A percentile compares a stretch with the other conserved stretches of the same genome.
Conservation (phyloP, 2,113 vertebrate genomes). For the Phocoena sinus region DNA sequence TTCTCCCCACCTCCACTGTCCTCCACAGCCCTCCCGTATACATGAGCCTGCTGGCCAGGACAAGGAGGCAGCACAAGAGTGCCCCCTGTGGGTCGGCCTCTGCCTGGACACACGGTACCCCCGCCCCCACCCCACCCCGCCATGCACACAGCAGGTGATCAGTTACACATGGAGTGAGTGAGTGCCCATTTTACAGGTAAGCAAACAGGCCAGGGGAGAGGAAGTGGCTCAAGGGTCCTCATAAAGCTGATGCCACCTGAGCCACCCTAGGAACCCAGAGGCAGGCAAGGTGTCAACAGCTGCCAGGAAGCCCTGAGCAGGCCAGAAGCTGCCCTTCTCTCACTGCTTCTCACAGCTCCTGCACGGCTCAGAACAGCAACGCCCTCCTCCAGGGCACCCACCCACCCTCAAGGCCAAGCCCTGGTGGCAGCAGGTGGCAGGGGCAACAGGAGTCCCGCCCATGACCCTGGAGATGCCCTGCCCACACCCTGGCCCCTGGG, state of each 20-base stretch:
- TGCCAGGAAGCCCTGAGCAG: not conserved
- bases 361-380: accelerated
- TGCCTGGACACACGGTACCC: not conserved
- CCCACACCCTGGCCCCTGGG: accelerated
- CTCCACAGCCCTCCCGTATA: not conserved
- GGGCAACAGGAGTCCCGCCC: not conserved
- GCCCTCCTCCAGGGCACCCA: not conserved
- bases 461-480: not conserved
- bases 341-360: not conserved
- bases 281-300: accelerated
- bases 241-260: not conserved
- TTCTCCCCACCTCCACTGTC: not conserved
- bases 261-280: not conserved
- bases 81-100: not conserved
- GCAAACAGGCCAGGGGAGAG: not conserved
- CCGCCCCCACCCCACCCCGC: too few relatives aligned
- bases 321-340: not conserved
- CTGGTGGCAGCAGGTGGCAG: not conserved
- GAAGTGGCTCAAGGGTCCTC: not conserved
- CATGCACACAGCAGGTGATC: not conserved
- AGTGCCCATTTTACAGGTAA: not conserved
- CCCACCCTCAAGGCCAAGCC: not conserved
- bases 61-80: not conserved
- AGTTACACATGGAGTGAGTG: not conserved
- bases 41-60: accelerated